phyloP scores from a whole-genome alignment of 1,140 invertebrate genomes.

The Aleiodes sp. region DNA sequence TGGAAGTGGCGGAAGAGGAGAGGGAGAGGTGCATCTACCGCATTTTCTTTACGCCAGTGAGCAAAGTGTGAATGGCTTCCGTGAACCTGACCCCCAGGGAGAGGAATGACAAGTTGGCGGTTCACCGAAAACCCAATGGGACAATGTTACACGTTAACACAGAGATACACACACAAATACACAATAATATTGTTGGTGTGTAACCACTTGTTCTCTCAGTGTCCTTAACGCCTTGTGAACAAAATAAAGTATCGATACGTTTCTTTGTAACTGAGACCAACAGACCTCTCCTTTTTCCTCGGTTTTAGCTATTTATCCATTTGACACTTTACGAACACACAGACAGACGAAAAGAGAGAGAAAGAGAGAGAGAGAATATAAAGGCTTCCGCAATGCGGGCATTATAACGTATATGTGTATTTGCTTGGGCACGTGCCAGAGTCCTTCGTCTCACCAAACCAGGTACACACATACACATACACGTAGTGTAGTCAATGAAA shows the following conservation, averaged over 20 bases:
- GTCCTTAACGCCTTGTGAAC: not conserved
- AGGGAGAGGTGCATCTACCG: constrained; percentile 39
- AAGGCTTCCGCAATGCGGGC: not conserved
- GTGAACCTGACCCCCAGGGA: constrained; percentile 47
- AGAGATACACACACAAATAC: not conserved
- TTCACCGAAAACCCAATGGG: not conserved
- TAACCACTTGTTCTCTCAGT: constrained; percentile 11
- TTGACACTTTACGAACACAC: not conserved
- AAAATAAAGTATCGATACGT: not conserved
- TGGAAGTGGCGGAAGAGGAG: too few species aligned
- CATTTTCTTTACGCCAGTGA: constrained; percentile 42
- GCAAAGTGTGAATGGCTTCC: constrained; percentile 53
- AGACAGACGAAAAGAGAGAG: too few species aligned
- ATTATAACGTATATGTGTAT: not conserved
- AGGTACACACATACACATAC: not conserved
- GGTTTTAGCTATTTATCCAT: constrained; percentile 1
- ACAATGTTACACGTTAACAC: constrained; percentile 25
- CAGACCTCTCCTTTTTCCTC: not conserved
- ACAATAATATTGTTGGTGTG: not conserved
- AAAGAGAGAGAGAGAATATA: not conserved
- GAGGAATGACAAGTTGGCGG: constrained; percentile 19
- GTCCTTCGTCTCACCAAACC: not conserved
- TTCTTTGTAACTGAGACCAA: too few species aligned
- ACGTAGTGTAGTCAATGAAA: not conserved
- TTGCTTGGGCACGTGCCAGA: constrained; percentile 11